Conservation (phyloP, 2,113 vertebrate species). For the Cyprichromis sp. region DNA sequence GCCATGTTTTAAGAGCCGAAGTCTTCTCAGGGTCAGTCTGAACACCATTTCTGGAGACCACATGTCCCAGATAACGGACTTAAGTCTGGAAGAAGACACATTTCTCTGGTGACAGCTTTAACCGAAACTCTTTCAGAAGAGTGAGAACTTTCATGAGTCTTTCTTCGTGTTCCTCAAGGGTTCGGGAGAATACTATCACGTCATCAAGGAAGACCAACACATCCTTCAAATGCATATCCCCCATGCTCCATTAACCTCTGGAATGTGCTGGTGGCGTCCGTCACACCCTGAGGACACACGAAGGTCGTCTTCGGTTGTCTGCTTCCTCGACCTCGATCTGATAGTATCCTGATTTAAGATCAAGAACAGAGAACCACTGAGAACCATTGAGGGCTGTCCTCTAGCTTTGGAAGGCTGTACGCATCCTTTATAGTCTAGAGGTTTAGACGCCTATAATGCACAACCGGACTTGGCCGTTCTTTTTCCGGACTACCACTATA, state of each 20-base stretch:
- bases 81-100: background rate
- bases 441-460: too few relatives aligned
- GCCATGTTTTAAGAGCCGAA: background rate
- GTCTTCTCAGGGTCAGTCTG: background rate
- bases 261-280: background rate
- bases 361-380: background rate
- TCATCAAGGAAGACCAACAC: background rate
- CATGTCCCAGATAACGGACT: background rate
- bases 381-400: background rate
- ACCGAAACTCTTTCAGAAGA: background rate
- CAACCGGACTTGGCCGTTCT: too few relatives aligned
- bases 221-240: background rate
- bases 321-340: background rate
- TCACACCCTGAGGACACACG: background rate
- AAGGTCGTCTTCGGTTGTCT: background rate
- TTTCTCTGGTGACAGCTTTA: background rate
- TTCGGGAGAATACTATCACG: background rate
- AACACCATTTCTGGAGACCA: background rate
- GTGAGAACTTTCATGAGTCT: background rate
- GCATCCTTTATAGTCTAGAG: background rate
- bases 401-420: background rate
- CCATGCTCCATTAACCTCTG: background rate
- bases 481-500: too few relatives aligned
- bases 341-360: background rate
- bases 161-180: background rate